Base-by-base conservation (phyloP, 2,797 vertebrate species). In the Microtus californicus region DNA sequence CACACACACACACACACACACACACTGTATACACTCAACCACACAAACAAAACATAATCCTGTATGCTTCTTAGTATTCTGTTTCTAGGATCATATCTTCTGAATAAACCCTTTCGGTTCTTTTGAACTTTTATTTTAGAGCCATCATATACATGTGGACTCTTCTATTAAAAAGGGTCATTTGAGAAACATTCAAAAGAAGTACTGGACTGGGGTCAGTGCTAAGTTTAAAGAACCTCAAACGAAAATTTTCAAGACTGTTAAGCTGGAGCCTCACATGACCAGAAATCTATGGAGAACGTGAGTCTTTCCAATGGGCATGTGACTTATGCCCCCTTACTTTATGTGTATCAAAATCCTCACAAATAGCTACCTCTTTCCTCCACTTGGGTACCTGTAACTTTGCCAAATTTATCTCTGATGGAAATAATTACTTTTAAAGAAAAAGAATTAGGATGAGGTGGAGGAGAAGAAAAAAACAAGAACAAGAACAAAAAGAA, bases 381-480 rank as follows among this genome's bases (percentile, higher is more conserved):
- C 37, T 2, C 67, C 37, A 43, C 40, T 78, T 71, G n/a, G 2
- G 15, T 45, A 37, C 34, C 6, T 11, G 19, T 45, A 31, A 11
- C 21, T 45, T 34, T 65, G 61, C 5, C 61, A 91, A 89, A 79
- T 83, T 23, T 45, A 15, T 80, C 23, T 88, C n/a, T 90, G 21
- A 92, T 40, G 19, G 71, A 87, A 93, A 95, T 85, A 9, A 80
- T 63, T 54, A 65, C 9, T 82, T 83, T 79, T 34, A 12, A 19
- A 8, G 31, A 23, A 67, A 34, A 23, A 67, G 1, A 31, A 34
- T 5, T 3, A 34, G 14, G 19, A 63, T 11, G 61, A 63, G 5
- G 2, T 10, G 19, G 37, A 37, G 69, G 4, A 71, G n/a, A 12
- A 67, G 6, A 12, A 65, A 7, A 34, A 13, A 31, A 29, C 3